Percentiles rank a stretch among this genome's conserved stretches.
These are phyloP conservation scores for Myripristis jacobus DNA, from an alignment of 2,797 vertebrate species.

Conservation along the genomic window DNA sequence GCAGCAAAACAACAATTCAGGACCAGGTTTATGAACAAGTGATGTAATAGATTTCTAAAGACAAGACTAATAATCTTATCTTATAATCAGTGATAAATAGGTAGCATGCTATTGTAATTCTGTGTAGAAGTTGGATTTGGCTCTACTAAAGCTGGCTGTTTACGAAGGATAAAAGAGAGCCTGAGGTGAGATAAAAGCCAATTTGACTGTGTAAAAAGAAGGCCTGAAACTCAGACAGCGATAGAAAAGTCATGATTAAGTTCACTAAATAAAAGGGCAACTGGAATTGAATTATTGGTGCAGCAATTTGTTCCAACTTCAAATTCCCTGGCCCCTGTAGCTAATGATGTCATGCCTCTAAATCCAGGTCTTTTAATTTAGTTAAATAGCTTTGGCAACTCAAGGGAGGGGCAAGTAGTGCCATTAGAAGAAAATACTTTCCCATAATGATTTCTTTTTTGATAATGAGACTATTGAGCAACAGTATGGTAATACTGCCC, in stretches of 20 bases:
- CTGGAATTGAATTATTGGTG: constrained; percentile 72
- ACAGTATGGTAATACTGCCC: constrained; percentile 23
- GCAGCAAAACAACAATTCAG: background rate
- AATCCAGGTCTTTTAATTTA: constrained; percentile 70
- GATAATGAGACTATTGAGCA: constrained; percentile 60
- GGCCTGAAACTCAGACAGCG: constrained; percentile 39
- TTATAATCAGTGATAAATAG: constrained; percentile 24
- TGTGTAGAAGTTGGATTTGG: constrained; percentile 1
- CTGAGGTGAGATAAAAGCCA: constrained; percentile 5
- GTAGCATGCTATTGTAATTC: constrained; percentile 7
- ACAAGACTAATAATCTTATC: constrained; percentile 18
- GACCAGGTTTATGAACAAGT: constrained; percentile 1
- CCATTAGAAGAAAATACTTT: constrained; percentile 46
- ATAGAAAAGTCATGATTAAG: constrained; percentile 45
- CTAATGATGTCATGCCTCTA: constrained; percentile 68
- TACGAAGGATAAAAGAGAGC: constrained; percentile 14
- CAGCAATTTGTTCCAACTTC: constrained; percentile 71
- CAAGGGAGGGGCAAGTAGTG: constrained; percentile 47
- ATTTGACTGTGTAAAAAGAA: constrained; percentile 22
- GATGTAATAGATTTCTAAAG: background rate
- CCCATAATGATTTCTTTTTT: constrained; percentile 52
- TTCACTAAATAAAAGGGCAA: constrained; percentile 68
- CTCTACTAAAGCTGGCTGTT: background rate
- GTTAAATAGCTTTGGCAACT: constrained; percentile 65
- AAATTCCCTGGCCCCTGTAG: constrained; percentile 66